phyloP scores from a whole-genome alignment of 2,888 invertebrate genomes.

The Merodon equestris region DNA sequence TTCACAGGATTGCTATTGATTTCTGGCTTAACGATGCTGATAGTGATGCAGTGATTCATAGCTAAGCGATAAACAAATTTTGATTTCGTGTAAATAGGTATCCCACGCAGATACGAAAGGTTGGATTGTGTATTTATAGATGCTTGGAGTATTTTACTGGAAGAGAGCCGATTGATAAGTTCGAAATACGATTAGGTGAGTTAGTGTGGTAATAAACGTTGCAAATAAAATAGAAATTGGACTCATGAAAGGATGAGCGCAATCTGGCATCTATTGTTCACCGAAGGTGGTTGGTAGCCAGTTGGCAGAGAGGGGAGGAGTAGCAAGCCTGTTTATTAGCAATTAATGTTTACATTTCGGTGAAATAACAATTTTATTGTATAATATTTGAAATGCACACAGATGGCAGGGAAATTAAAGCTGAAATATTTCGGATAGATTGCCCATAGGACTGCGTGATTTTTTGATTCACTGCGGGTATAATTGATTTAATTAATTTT shows the following conservation, averaged over 20 bases:
- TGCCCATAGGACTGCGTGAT: too few species aligned
- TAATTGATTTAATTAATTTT: too few species aligned
- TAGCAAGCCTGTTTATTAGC: constrained; percentile 18
- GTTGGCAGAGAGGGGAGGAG: too few species aligned
- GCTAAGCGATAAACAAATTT: constrained; percentile 24
- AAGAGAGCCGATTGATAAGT: constrained; percentile 15
- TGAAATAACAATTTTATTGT: not conserved
- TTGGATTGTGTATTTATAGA: constrained; percentile 6
- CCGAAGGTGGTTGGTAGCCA: not conserved
- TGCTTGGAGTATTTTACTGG: constrained; percentile 6
- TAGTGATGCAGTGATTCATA: constrained; percentile 1
- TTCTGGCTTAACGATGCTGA: not conserved
- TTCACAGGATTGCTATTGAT: constrained; percentile 42
- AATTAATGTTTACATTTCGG: constrained; percentile 20
- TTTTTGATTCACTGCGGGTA: too few species aligned
- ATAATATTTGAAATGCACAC: too few species aligned
- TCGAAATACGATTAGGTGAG: constrained; percentile 39
- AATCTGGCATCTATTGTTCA: constrained; percentile 9
- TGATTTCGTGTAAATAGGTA: constrained; percentile 8
- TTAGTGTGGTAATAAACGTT: constrained; percentile 10
- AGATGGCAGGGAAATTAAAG: too few species aligned
- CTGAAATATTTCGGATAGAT: too few species aligned
- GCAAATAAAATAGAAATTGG: constrained; percentile 2
- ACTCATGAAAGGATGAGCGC: not conserved
- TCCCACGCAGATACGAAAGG: constrained; percentile 8